These are phyloP conservation scores for Drosophila meridiana DNA, from an alignment of 2,888 invertebrate genomes.

Conservation along the genomic window DNA sequence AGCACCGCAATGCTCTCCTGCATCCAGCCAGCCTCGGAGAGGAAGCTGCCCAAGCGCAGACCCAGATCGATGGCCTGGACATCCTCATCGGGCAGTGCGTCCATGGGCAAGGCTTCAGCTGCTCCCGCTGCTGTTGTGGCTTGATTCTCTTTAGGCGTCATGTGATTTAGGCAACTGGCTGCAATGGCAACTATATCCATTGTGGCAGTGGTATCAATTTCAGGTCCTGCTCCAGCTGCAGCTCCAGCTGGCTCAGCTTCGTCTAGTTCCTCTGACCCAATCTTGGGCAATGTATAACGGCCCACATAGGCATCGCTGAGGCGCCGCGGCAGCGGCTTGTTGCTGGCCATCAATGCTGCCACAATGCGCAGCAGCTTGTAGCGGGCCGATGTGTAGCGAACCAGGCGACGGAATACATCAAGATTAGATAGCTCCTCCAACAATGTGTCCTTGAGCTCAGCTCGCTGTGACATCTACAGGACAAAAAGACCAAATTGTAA, in stretches of 20 bases:
- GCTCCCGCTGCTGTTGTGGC: neutral
- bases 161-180: slow-evolving; percentile 9
- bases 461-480: slow-evolving; percentile 81
- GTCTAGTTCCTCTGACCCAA: slow-evolving; percentile 1
- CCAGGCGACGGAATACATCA: slow-evolving; percentile 81
- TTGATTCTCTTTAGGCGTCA: slow-evolving; percentile 6
- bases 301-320: slow-evolving; percentile 68
- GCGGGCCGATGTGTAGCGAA: slow-evolving; percentile 82
- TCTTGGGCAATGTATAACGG: slow-evolving; percentile 21
- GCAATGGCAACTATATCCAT: slow-evolving; percentile 6
- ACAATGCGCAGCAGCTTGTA: slow-evolving; percentile 83
- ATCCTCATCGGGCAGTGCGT: slow-evolving; percentile 40
- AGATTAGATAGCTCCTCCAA: slow-evolving; percentile 83
- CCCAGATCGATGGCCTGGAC: slow-evolving; percentile 80
- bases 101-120: neutral
- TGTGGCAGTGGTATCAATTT: neutral
- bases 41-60: slow-evolving; percentile 89
- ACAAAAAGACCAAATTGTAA: neutral
- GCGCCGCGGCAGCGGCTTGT: slow-evolving; percentile 77
- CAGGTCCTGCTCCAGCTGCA: neutral
- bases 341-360: slow-evolving; percentile 78
- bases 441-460: slow-evolving; percentile 80
- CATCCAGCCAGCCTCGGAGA: slow-evolving; percentile 96
- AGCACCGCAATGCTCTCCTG: slow-evolving; percentile 91
- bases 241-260: neutral